A percentile compares a stretch with the other conserved stretches of the same genome.
Conservation (phyloP, 2,797 vertebrate genomes). For the Rhinichthys osculus region DNA sequence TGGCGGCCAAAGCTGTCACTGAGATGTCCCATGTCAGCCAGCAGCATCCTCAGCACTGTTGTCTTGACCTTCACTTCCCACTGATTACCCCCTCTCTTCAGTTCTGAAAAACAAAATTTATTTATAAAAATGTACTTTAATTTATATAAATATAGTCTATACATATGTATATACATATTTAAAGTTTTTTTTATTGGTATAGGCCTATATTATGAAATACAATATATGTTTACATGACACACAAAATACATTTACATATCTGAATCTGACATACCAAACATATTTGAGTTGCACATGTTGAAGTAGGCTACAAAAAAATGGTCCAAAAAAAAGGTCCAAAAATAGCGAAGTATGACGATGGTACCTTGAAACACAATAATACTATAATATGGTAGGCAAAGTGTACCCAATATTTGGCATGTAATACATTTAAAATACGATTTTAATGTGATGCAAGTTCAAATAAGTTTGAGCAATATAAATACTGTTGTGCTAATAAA, state of each 20-base stretch:
- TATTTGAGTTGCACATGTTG: neutral
- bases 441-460: neutral
- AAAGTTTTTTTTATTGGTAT: too few relatives aligned
- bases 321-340: neutral
- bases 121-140: neutral
- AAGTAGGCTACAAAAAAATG: neutral
- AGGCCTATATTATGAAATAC: too few relatives aligned
- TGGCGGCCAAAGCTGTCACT: constrained; percentile 76
- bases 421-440: neutral
- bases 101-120: neutral
- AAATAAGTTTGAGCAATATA: neutral
- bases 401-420: neutral
- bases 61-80: constrained; percentile 62
- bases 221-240: too few relatives aligned
- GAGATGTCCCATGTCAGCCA: constrained; percentile 75
- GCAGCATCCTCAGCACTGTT: constrained; percentile 61
- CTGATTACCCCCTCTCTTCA: constrained; percentile 36
- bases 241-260: neutral
- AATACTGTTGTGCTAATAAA: too few relatives aligned
- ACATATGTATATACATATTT: too few relatives aligned
- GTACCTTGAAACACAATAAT: neutral
- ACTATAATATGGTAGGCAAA: neutral
- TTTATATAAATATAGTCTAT: neutral
- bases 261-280: neutral
- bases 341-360: neutral